Base-by-base conservation (phyloP, 2,113 vertebrate species). In the Bungarus multicinctus region DNA sequence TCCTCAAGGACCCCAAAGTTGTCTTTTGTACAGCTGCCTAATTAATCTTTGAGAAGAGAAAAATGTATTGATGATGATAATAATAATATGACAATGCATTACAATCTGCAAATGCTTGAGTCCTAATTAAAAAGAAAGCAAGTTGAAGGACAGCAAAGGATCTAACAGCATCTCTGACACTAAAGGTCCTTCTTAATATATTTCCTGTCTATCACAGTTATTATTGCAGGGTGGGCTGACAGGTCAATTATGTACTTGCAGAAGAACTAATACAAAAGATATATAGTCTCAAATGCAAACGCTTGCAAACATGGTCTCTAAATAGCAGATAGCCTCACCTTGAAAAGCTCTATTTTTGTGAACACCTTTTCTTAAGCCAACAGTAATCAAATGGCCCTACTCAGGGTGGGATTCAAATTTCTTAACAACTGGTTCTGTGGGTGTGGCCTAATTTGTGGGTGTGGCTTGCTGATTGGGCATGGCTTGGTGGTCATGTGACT, bases 161-260 rank as follows among this genome's bases (percentile, higher is more conserved):
- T 94, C 97, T 96, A 96, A 93, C 96, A 97, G 93, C 94, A 94
- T 95, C 97, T 97, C 95, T 3, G 74, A 96, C 92, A 97, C 94
- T 95, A 0, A 0, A 95, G 96, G 97, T 97, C 94, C 94, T 97
- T 97, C 94, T 93, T 97, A 97, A 98, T 97, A 96, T 96, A 97
- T 96, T 98, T 97, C 89, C 97, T 20, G 45, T 97, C 97, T 97
- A 94, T 98, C 97, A 98, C 96, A 96, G 93, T 97, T 97, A 97
- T 97, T 98, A 97, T 97, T 98, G 95, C 96, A 95, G 96, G 96
- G 97, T 97, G 97, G 96, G 96, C 95, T 97, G 98, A 97, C 97
- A 98, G 97, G 97, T 98, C 98, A 98, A 98, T 98, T 98, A 98
- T 92, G 96, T 96, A 97, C 96, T 95, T 97, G 96, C 96, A 96